Percentiles rank a stretch among this genome's conserved stretches.
Conservation (phyloP, 2,888 invertebrate genomes). For the Oeneis ivallda region DNA sequence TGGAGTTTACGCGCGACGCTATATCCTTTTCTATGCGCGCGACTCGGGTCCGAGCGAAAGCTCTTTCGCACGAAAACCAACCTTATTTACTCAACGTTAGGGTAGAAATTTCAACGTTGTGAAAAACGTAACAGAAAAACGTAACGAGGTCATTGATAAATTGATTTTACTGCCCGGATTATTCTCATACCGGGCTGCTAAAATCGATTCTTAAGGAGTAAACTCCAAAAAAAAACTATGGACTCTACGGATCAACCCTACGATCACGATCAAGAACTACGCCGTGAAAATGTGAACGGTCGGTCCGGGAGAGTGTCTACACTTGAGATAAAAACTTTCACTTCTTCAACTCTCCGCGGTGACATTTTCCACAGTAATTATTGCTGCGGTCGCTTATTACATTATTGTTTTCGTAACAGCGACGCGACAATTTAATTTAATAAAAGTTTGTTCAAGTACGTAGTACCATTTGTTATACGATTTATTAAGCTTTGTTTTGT, state of each 20-base stretch:
- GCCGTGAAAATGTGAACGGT: conserved; percentile 72
- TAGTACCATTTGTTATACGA: background rate
- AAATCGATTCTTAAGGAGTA: no score
- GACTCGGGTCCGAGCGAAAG: no score
- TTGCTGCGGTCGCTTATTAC: conserved; percentile 66
- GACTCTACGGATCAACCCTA: conserved; percentile 50
- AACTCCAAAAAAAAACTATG: no score
- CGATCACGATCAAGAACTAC: conserved; percentile 69
- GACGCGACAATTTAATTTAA: conserved; percentile 21
- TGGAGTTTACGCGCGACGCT: no score
- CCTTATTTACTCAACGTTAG: no score
- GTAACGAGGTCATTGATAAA: no score
- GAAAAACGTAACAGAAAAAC: no score
- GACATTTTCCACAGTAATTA: conserved; percentile 68
- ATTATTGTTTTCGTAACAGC: conserved; percentile 52
- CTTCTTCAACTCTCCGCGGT: conserved; percentile 72
- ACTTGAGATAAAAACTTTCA: conserved; percentile 73
- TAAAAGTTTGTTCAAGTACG: conserved; percentile 6
- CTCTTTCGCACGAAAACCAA: no score
- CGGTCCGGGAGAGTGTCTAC: conserved; percentile 58
- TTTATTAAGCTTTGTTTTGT: background rate
- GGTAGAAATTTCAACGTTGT: no score
- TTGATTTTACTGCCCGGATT: no score
- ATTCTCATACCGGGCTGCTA: no score
- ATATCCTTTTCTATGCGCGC: no score